phyloP scores from a whole-genome alignment of 2,888 invertebrate species.

The Phania funesta region DNA sequence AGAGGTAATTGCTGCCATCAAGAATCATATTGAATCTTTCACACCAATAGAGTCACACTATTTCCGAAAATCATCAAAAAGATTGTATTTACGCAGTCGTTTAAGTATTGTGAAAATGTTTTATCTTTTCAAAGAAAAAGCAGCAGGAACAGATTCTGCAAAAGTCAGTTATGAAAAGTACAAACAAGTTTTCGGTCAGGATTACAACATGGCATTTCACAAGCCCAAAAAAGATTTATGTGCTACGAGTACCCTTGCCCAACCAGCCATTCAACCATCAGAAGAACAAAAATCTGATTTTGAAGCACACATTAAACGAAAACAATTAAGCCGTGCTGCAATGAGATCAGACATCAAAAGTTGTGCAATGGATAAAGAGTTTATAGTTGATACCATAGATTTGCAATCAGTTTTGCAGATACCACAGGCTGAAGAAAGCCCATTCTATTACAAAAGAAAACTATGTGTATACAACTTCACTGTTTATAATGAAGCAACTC shows the following conservation, averaged over 20 bases:
- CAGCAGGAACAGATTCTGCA: not conserved
- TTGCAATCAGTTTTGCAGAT: not conserved
- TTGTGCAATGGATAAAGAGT: not conserved
- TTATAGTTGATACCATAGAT: not conserved
- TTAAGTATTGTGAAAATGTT: not conserved
- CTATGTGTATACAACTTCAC: conserved; percentile 20
- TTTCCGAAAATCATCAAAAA: not conserved
- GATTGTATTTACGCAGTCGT: not conserved
- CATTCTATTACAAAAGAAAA: conserved; percentile 26
- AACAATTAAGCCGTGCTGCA: conserved; percentile 1
- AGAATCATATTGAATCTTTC: conserved; percentile 14
- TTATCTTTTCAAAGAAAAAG: not conserved
- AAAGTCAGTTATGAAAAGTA: not conserved
- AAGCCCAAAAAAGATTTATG: conserved; percentile 19
- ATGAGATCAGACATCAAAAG: not conserved
- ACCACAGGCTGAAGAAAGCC: conserved; percentile 16
- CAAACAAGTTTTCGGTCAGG: conserved; percentile 2
- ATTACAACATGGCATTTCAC: conserved; percentile 13
- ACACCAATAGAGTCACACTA: conserved; percentile 5
- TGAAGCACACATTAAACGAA: not conserved
- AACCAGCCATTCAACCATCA: not conserved
- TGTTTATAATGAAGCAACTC: conserved; percentile 13
- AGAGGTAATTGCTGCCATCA: conserved; percentile 19
- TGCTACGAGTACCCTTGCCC: not conserved
- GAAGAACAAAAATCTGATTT: not conserved